Evolutionary conservation across 2,113 vertebrate genomes (phyloP).

Genomic region (Pangasianodon hypophthalmus): DNA sequence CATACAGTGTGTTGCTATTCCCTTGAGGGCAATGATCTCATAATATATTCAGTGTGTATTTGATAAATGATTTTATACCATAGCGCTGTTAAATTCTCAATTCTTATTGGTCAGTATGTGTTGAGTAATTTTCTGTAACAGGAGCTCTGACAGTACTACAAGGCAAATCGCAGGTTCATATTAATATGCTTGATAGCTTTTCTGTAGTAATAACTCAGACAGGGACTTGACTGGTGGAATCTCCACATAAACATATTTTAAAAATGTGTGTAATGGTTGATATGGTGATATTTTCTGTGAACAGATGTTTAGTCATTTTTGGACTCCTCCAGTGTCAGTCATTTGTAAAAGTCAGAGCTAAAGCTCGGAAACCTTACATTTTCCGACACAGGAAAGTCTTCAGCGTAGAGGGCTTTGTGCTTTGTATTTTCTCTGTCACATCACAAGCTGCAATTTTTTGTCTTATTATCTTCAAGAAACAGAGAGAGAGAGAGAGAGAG

Average conservation of each 20-base stretch:
- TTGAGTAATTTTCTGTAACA: not conserved
- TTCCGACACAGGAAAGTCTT: too few relatives aligned
- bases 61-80: not conserved
- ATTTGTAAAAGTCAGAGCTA: not conserved
- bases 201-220: not conserved
- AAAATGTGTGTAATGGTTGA: not conserved
- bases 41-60: not conserved
- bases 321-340: not conserved
- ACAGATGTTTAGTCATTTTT: not conserved
- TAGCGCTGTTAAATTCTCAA: not conserved
- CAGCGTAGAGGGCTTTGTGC: not conserved
- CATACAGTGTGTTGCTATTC: not conserved
- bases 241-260: not conserved
- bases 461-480: not conserved
- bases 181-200: not conserved
- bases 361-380: too few relatives aligned
- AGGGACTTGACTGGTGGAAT: not conserved
- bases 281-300: not conserved
- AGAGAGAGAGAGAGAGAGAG: not conserved
- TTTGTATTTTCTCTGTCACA: too few relatives aligned
- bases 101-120: not conserved
- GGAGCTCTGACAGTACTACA: not conserved
- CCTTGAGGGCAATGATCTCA: not conserved
- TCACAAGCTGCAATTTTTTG: too few relatives aligned
- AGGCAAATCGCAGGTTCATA: not conserved